Conservation (phyloP, 2,113 vertebrate genomes). For the Poicephalus meyeri region DNA sequence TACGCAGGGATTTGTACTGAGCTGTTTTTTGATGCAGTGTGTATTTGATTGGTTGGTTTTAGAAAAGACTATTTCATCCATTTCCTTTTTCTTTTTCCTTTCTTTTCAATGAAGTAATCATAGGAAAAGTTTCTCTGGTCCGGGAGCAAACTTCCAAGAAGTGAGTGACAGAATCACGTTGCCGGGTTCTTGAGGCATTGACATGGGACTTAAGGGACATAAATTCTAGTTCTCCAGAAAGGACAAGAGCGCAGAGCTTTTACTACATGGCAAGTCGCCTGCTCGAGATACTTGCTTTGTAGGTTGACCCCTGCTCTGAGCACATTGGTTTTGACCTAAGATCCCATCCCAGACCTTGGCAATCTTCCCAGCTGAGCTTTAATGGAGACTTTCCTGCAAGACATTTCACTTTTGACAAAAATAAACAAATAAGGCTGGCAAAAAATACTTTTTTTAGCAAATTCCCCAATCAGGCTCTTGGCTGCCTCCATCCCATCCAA, state of each 20-base stretch:
- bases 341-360: neutral
- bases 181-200: neutral
- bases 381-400: constrained; percentile 5
- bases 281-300: neutral
- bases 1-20: neutral
- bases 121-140: neutral
- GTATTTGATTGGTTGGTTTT: neutral
- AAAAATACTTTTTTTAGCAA: neutral
- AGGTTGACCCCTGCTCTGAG: neutral
- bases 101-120: constrained; percentile 1
- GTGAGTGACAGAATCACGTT: neutral
- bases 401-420: constrained; percentile 12
- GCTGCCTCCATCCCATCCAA: neutral
- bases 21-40: neutral
- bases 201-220: neutral
- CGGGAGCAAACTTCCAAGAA: neutral
- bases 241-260: neutral
- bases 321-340: neutral
- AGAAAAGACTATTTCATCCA: neutral
- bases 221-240: neutral
- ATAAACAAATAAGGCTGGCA: neutral
- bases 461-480: neutral
- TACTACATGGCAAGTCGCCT: neutral
- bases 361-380: constrained; percentile 5
- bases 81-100: neutral